Evolutionary conservation across 2,797 vertebrate species (phyloP).

Genomic region (Coranthus polyacanthus): DNA sequence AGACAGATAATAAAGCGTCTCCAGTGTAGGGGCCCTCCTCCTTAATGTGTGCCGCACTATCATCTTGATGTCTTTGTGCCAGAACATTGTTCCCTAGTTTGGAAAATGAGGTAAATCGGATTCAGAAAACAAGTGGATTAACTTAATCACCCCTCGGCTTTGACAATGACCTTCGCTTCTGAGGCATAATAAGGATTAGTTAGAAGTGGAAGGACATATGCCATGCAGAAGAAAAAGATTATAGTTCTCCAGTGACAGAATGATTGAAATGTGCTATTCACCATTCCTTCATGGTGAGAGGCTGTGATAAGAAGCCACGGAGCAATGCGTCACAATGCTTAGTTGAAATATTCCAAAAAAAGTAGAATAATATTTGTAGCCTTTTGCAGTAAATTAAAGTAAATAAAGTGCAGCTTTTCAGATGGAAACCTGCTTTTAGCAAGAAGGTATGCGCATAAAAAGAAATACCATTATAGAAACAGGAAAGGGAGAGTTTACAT

Average conservation of each 20-base stretch:
- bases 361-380: slow-evolving; percentile 40
- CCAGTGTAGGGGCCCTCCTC: slow-evolving; percentile 62
- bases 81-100: slow-evolving; percentile 82
- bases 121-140: slow-evolving; percentile 87
- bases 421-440: slow-evolving; percentile 38
- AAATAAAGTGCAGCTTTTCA: slow-evolving; percentile 13
- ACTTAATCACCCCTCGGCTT: slow-evolving; percentile 84
- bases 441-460: slow-evolving; percentile 47
- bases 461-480: slow-evolving; percentile 33
- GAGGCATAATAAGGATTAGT: slow-evolving; percentile 83
- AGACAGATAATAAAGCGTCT: slow-evolving; percentile 71
- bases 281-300: slow-evolving; percentile 68
- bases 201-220: slow-evolving; percentile 84
- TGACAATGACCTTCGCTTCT: slow-evolving; percentile 86
- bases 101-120: slow-evolving; percentile 83
- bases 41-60: slow-evolving; percentile 71
- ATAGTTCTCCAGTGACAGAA: slow-evolving; percentile 77
- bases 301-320: slow-evolving; percentile 65
- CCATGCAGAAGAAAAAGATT: slow-evolving; percentile 81
- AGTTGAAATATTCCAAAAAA: slow-evolving; percentile 47
- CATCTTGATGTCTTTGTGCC: slow-evolving; percentile 82
- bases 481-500: slow-evolving; percentile 55
- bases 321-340: slow-evolving; percentile 54
- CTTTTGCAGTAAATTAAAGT: slow-evolving; percentile 11
- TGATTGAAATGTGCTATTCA: slow-evolving; percentile 79